Percentiles rank a stretch among this genome's conserved stretches.
Conservation (phyloP, 2,888 invertebrate genomes). For the Philhelius pedissequus region DNA sequence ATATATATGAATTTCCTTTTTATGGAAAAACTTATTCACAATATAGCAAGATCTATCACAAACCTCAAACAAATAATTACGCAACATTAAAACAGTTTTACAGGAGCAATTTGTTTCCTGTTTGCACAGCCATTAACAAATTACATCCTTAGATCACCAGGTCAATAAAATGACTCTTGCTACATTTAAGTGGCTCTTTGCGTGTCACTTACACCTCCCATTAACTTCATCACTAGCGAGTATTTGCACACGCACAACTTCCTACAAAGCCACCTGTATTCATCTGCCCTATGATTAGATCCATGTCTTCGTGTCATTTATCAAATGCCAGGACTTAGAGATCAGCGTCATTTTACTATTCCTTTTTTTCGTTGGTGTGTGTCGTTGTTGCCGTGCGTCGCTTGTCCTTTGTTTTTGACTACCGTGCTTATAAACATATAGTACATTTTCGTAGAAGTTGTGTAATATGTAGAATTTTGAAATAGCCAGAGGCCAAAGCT, state of each 20-base stretch:
- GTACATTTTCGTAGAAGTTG: background rate
- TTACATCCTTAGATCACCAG: conserved; percentile 4
- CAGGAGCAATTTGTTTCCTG: background rate
- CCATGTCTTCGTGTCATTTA: conserved; percentile 39
- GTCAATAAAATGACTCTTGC: background rate
- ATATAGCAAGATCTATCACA: too few species aligned
- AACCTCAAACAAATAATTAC: background rate
- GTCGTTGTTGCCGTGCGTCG: background rate
- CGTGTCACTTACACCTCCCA: conserved; percentile 8
- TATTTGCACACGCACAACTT: conserved; percentile 12
- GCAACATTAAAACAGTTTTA: background rate
- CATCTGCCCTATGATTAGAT: conserved; percentile 41
- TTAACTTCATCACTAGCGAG: background rate
- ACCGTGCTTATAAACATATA: background rate
- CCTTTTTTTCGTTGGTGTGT: background rate
- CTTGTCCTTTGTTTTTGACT: conserved; percentile 2
- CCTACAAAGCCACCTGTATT: background rate
- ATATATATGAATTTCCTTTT: too few species aligned
- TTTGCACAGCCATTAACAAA: background rate
- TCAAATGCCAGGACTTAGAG: conserved; percentile 16
- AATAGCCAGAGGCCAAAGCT: too few species aligned
- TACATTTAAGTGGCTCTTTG: conserved; percentile 1
- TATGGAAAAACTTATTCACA: too few species aligned
- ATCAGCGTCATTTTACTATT: background rate
- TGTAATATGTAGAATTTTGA: too few species aligned